These are phyloP conservation scores for Heliconius sara DNA, from an alignment of 2,888 invertebrate species.

Conservation along the genomic window DNA sequence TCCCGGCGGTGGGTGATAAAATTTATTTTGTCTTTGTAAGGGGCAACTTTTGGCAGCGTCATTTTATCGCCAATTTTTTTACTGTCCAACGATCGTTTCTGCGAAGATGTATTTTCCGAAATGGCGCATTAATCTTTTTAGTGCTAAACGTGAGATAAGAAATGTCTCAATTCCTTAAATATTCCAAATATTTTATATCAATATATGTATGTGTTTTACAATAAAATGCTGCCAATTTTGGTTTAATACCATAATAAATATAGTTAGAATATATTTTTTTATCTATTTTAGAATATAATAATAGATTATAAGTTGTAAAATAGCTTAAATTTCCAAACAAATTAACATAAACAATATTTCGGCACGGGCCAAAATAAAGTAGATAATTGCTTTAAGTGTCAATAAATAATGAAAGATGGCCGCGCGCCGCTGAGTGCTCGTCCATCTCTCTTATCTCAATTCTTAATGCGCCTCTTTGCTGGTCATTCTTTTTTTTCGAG, in stretches of 20 bases:
- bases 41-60: slow-evolving; percentile 54
- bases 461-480: slow-evolving; percentile 84
- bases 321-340: slow-evolving; percentile 5
- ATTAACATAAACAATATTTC: slow-evolving; percentile 49
- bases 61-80: slow-evolving; percentile 54
- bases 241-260: background rate
- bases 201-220: background rate
- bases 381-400: slow-evolving; percentile 82
- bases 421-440: slow-evolving; percentile 80
- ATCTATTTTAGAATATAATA: slow-evolving; percentile 4
- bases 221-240: background rate
- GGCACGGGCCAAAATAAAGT: slow-evolving; percentile 81
- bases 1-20: slow-evolving; percentile 63
- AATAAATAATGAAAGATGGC: slow-evolving; percentile 82
- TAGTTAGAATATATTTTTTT: background rate
- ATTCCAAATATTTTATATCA: background rate
- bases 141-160: slow-evolving; percentile 42
- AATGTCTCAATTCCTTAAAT: slow-evolving; percentile 35
- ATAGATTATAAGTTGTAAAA: background rate
- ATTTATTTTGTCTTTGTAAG: slow-evolving; percentile 56
- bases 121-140: slow-evolving; percentile 42
- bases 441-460: slow-evolving; percentile 83
- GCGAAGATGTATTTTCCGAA: slow-evolving; percentile 38
- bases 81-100: slow-evolving; percentile 35
- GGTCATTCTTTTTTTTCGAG: slow-evolving; percentile 70